Conservation (phyloP, 1,140 invertebrate species). For the Eumaeus atala region DNA sequence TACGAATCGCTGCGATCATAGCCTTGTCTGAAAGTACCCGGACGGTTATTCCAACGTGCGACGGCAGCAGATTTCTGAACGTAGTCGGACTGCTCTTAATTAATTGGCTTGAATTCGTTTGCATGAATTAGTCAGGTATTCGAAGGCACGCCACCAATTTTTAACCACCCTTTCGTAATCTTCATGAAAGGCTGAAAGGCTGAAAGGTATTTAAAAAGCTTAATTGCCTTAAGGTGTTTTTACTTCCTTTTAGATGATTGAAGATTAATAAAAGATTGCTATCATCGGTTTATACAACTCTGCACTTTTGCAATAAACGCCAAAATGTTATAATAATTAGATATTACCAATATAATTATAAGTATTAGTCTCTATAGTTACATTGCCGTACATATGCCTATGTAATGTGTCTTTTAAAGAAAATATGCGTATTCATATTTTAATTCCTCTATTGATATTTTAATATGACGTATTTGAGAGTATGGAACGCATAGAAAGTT, state of each 20-base stretch:
- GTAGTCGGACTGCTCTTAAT: slow-evolving; percentile 56
- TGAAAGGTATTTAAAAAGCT: slow-evolving; percentile 26
- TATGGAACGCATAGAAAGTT: background rate
- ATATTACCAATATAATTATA: background rate
- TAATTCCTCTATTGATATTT: background rate
- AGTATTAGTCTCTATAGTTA: background rate
- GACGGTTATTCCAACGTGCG: slow-evolving; percentile 26
- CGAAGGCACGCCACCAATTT: slow-evolving; percentile 33
- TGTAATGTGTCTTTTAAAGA: background rate
- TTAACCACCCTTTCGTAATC: slow-evolving; percentile 31
- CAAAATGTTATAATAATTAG: too few species aligned
- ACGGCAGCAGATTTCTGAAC: slow-evolving; percentile 57
- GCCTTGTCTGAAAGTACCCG: background rate
- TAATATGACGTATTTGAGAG: too few species aligned
- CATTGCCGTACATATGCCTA: background rate
- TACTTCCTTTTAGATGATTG: slow-evolving; percentile 11
- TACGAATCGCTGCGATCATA: background rate
- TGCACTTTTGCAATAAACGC: too few species aligned
- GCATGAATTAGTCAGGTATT: slow-evolving; percentile 68
- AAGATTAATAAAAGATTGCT: too few species aligned
- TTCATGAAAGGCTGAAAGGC: slow-evolving; percentile 33
- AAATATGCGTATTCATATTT: background rate
- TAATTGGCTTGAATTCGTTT: slow-evolving; percentile 72
- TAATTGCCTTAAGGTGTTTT: slow-evolving; percentile 19
- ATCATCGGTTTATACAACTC: too few species aligned